Base-by-base conservation (phyloP, 2,797 vertebrate genomes). In the Acipenser ruthenus region DNA sequence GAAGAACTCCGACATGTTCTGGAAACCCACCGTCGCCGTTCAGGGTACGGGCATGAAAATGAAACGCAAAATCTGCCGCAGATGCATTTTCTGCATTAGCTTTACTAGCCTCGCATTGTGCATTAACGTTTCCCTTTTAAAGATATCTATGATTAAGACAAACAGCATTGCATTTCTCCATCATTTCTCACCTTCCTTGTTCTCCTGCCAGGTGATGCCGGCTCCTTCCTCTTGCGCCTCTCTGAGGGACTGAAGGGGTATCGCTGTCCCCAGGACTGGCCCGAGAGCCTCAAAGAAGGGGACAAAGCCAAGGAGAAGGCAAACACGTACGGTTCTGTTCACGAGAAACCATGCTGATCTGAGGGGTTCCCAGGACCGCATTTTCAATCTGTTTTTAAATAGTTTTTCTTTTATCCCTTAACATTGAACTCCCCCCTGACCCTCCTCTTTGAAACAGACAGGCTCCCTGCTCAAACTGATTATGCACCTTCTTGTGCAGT, bases 1-100 rank as follows among this genome's bases (percentile, higher is more conserved):
- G 69, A 92, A 94, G 69, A 98, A 98, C 77, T 91, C 94, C 0
- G 93, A 93, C 50, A 84, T 95, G 74, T 96, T 97, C 78, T 98
- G 95, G 95, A 94, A 90, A 73, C 94, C 95, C 6, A 88, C 87
- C 10, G 70, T 95, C 13, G 91, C 94, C 0, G 86, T 97, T 74
- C 89, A 90, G 77, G 92, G 94, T 95, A 74, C 70, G 78, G 68
- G 4, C 23, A 37, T 18, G 52, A 37, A 37, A 37, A 37, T 37
- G 23, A 37, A 37, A 37, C 23, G 4, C 23, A 53, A 8, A 53
- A 12, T 53, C 8, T 53, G 51, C 11, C 51, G 6, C 6, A 53
- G 11, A 12, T 12, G 51, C 3, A 1, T 52, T 8, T 18, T 18
- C 15, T 53, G 51, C 11, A 8, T 53, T 53, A 53, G 8, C 2